A percentile compares a stretch with the other conserved stretches of the same genome.
Evolutionary conservation across 2,888 invertebrate genomes (phyloP).

Genomic region (Agriotes lineatus): DNA sequence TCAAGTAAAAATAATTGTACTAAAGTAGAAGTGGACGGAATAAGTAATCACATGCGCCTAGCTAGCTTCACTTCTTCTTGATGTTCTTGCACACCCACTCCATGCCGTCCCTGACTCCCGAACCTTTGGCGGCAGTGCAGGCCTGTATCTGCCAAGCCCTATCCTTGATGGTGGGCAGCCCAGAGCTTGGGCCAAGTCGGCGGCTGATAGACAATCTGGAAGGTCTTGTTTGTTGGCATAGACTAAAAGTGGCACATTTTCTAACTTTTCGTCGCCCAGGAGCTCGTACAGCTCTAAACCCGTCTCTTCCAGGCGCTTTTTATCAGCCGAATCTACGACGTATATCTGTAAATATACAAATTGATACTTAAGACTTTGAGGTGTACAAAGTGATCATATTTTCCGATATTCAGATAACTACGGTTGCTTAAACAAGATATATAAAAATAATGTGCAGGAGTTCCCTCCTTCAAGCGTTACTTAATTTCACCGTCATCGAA

Average conservation of each 20-base stretch:
- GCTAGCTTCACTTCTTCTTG: slow-evolving; percentile 77
- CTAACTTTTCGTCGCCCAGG: slow-evolving; percentile 91
- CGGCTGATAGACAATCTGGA: slow-evolving; percentile 72
- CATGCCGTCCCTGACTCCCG: slow-evolving; percentile 94
- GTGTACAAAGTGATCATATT: too few species aligned
- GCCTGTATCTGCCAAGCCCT: slow-evolving; percentile 98
- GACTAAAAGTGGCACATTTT: slow-evolving; percentile 89
- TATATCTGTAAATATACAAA: too few species aligned
- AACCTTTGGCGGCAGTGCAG: slow-evolving; percentile 91
- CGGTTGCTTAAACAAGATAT: too few species aligned
- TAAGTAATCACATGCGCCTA: slow-evolving; percentile 11
- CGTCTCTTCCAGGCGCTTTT: slow-evolving; percentile 92
- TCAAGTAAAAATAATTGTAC: not conserved
- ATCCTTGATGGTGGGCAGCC: slow-evolving; percentile 89
- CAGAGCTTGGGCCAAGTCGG: slow-evolving; percentile 84
- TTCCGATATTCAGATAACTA: too few species aligned
- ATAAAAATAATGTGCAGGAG: too few species aligned
- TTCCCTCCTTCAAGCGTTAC: too few species aligned
- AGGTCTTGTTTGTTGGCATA: slow-evolving; percentile 99
- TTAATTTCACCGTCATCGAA: too few species aligned
- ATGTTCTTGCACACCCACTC: slow-evolving; percentile 95
- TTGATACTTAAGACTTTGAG: too few species aligned
- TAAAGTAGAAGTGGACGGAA: slow-evolving; percentile 29
- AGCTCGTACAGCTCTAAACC: slow-evolving; percentile 94
- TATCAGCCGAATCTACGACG: slow-evolving; percentile 97